Base-by-base conservation (phyloP, 2,113 vertebrate genomes). In the Stegastes partitus region DNA sequence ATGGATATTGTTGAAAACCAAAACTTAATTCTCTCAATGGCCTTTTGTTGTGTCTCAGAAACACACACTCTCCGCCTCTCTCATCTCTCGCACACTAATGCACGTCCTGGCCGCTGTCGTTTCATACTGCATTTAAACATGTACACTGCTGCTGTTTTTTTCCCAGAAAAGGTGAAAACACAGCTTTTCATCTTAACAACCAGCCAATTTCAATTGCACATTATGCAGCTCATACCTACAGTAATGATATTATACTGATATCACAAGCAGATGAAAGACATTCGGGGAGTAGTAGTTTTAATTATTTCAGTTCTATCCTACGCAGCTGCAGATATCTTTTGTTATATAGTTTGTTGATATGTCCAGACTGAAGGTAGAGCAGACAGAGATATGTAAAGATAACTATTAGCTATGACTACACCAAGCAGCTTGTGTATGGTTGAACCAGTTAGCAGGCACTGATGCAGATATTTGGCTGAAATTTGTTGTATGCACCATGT, bases 381-480 rank as follows among this genome's bases (percentile, higher is more conserved):
- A 71, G 62, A 81, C 59, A 26, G 51, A 26, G 51, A 77, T 87
- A 75, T 76, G 83, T 81, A 79, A 85, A 90, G 21, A 49, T 56
- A 89, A 93, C 79, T 78, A 63, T 37, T 64, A 82, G 79, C 81
- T 49, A 53, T 69, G 71, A 76, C 71, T 84, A 90, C 65, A 62
- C 68, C 77, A 82, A 54, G 51, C 84, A 86, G 85, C 72, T 74
- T 70, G 56, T 80, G 81, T 70, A 72, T 58, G 84, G 74, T 70
- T 69, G 67, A 85, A 79, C 84, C 50, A 55, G 47, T 56, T 88
- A 95, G 95, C 95, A 95, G 96, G 96, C 95, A 37, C 91, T 92
- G 82, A 89, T 88, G 92, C 90, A 88, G 89, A 86, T 87, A 82
- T 94, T 92, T 94, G 95, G 95, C 95, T 93, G 88, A 84, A 68